Conservation (phyloP, 2,888 invertebrate species). For the Melanostoma scalare region DNA sequence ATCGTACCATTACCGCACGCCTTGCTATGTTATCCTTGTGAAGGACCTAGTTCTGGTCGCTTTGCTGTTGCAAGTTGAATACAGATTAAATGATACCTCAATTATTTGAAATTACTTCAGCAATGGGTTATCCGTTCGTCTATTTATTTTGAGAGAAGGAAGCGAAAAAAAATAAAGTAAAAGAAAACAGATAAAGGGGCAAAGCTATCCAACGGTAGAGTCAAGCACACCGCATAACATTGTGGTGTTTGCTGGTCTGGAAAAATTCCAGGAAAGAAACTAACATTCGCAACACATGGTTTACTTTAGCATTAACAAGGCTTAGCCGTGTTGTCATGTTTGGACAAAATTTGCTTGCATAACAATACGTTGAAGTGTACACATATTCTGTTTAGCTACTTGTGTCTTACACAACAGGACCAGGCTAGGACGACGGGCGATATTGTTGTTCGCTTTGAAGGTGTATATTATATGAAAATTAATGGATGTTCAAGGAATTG, state of each 20-base stretch:
- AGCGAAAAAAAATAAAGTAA: not conserved
- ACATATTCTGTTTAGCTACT: conserved; percentile 24
- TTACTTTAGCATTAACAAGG: conserved; percentile 36
- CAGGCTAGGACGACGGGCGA: not conserved
- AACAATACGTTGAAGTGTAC: conserved; percentile 21
- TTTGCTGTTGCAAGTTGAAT: conserved; percentile 22
- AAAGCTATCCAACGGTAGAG: not conserved
- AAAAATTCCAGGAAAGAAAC: conserved; percentile 35
- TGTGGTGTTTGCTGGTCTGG: conserved; percentile 32
- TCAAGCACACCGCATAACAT: conserved; percentile 7
- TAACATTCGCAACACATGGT: conserved; percentile 7
- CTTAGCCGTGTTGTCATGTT: conserved; percentile 35
- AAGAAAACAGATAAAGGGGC: conserved; percentile 6
- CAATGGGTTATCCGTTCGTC: not conserved
- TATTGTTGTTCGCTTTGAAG: not conserved
- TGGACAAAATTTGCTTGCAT: conserved; percentile 30
- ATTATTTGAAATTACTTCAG: conserved; percentile 60
- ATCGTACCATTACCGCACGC: not conserved
- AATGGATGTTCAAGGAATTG: conserved; percentile 6
- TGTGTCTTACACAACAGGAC: conserved; percentile 18
- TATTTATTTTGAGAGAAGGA: too few species aligned
- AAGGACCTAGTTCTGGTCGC: not conserved
- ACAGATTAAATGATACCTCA: conserved; percentile 54
- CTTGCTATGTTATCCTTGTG: not conserved
- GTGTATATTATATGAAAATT: conserved; percentile 28